Base-by-base conservation (phyloP, 2,113 vertebrate genomes). In the Cottus gobio region DNA sequence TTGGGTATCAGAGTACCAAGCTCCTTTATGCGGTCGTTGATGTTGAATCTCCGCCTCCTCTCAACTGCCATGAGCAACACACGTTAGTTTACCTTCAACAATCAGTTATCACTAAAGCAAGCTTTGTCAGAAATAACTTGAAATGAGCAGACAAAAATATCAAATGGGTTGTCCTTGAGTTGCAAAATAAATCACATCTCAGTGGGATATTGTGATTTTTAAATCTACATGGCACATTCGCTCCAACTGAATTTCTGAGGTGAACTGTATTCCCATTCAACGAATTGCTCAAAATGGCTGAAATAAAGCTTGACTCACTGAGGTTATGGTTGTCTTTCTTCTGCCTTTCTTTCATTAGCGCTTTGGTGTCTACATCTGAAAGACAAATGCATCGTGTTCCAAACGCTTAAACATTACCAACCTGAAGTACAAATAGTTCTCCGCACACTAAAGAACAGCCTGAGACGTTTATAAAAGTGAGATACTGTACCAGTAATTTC, bases 251-350 rank as follows among this genome's bases (percentile, higher is more conserved):
- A 28, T 0, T 61, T 56, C 57, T 31, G 11, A 31, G 57, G 16
- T 52, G 2, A 57, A 13, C 15, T 60, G 50, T 26, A 10, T 24
- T 56, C 24, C 26, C 7, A 68, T 48, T 62, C 6, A 54, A 30
- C 30, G 31, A n/a, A 64, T 37, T 34, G 11, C 12, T 24, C 26
- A 74, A 36, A 79, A 66, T 37, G 9, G 7, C 0, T 37, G 2
- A 28, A 52, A 22, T 13, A 20, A 69, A 80, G 15, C 7, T 61
- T 1, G 28, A 95, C 96, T 95, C 91, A 98, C 97, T 98, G 57
- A 97, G 94, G 88, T 98, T 98, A 80, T 98, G 97, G 91, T 97
- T 98, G 93, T 98, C 97, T 83, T 98, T 98, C 88, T 98, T 98
- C 90, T 98, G 97, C 7, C 97, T 92, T 74, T 98, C 97, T 89